Evolutionary conservation across 2,113 vertebrate genomes (phyloP).

Genomic region (Lophius piscatorius): DNA sequence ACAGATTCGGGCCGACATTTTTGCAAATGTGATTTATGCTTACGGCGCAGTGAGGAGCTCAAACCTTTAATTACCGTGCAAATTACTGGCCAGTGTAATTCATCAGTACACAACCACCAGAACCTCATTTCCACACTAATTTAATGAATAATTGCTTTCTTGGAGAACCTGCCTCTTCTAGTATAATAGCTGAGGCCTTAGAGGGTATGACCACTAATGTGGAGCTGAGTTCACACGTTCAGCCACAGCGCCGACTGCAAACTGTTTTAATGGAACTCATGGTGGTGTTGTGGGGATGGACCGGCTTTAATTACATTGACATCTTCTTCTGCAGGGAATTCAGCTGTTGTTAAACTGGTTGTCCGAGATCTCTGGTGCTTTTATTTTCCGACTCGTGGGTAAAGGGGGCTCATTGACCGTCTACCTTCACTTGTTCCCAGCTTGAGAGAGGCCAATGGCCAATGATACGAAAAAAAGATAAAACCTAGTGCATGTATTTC

Average conservation of each 20-base stretch:
- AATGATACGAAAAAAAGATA: conserved; percentile 20
- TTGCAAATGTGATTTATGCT: conserved; percentile 80
- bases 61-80: conserved; percentile 84
- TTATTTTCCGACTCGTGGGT: conserved; percentile 13
- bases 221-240: conserved; percentile 72
- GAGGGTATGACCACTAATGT: conserved; percentile 67
- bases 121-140: conserved; percentile 84
- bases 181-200: conserved; percentile 76
- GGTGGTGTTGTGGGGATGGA: conserved; percentile 47
- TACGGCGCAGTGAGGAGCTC: conserved; percentile 63
- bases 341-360: conserved; percentile 25
- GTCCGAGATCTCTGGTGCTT: conserved; percentile 26
- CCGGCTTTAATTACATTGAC: conserved; percentile 36
- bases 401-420: conserved; percentile 15
- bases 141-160: conserved; percentile 88
- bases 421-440: conserved; percentile 33
- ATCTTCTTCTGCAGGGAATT: conserved; percentile 51
- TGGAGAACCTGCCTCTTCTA: conserved; percentile 76
- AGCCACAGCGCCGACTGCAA: conserved; percentile 33
- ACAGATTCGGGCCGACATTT: conserved; percentile 57
- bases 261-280: conserved; percentile 30
- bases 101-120: conserved; percentile 85
- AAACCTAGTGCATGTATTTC: conserved; percentile 3
- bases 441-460: conserved; percentile 20
- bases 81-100: conserved; percentile 78